Evolutionary conservation across 2,113 vertebrate species (phyloP).

Genomic region (Hirundichthys speculiger): DNA sequence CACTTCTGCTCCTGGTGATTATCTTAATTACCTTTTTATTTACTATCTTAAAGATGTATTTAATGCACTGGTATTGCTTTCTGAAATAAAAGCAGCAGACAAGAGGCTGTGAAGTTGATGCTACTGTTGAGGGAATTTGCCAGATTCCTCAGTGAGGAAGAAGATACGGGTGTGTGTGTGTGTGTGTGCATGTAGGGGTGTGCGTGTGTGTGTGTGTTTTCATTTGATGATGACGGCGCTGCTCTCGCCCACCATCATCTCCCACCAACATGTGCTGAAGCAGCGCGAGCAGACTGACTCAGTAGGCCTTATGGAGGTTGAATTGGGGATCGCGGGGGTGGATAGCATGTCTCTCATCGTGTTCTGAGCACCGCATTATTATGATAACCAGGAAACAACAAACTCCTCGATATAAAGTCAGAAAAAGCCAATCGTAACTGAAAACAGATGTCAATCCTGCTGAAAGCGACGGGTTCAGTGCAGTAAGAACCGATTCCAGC

Average conservation of each 20-base stretch:
- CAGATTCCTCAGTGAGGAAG: constrained; percentile 23
- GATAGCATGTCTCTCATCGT: constrained; percentile 67
- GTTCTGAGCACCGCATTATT: constrained; percentile 47
- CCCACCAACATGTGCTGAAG: constrained; percentile 67
- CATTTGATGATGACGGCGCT: constrained; percentile 64
- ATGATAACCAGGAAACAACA: constrained; percentile 16
- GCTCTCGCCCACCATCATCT: constrained; percentile 74
- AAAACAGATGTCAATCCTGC: neutral
- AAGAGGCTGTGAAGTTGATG: constrained; percentile 11
- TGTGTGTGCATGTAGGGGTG: constrained; percentile 27
- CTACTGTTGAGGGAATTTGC: constrained; percentile 27
- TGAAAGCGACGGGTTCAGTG: constrained; percentile 34
- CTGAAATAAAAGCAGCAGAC: constrained; percentile 27
- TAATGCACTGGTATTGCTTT: neutral
- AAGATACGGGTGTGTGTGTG: constrained; percentile 26
- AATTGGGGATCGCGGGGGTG: constrained; percentile 75
- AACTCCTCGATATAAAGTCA: neutral
- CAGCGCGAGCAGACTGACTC: constrained; percentile 72
- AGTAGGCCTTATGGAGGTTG: constrained; percentile 74
- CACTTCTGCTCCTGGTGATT: no score
- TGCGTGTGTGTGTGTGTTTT: constrained; percentile 42
- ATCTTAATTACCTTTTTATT: no score
- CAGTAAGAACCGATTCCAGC: constrained; percentile 34
- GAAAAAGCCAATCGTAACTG: neutral
- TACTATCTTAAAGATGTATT: no score